Base-by-base conservation (phyloP, 2,113 vertebrate genomes). In the Pholis gunnellus region DNA sequence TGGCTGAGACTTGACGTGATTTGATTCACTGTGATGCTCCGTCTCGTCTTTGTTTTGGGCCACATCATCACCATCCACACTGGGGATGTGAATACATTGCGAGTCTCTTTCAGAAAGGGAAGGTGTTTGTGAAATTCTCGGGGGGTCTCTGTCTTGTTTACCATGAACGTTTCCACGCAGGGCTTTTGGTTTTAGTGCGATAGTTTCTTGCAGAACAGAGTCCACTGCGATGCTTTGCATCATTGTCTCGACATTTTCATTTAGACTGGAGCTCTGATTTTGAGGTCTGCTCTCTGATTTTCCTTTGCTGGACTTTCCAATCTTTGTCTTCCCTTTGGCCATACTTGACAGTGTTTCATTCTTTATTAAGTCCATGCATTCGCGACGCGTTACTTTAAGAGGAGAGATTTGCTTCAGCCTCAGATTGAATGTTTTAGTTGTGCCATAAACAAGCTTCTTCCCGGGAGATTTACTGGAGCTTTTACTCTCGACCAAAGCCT, bases 361-460 rank as follows among this genome's bases (percentile, higher is more conserved):
- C 63, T 91, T 85, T 50, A 27, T 48, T 27, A 86, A 72, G 4
- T 95, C 94, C 52, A 82, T 90, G 63, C 91, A 96, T 87, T 99
- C 96, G n/a, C 94, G 94, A 14, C 79, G 78, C 69, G 91, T 75
- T 48, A 92, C 80, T 64, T 91, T 91, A 25, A 68, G 81, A 0
- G 95, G 92, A 66, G 96, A 95, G 73, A 93, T 92, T 52, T 92
- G 91, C 89, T 96, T 95, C 60, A 97, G 86, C 54, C 97, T 96
- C 13, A 99, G 92, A 65, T 94, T 93, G 61, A 98, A 91, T 0
- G 97, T 97, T 68, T 96, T 96, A 27, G 97, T 98, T 65, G 97
- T 92, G 11, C 97, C 96, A 14, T 95, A 97, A 11, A 95, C 73
- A 9, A 97, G 79, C 64, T 91, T 97, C 59, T 89, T 95, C 68